A percentile compares a stretch with the other conserved stretches of the same genome.
Evolutionary conservation across 2,113 vertebrate genomes (phyloP).

Genomic region (Xiphias gladius): DNA sequence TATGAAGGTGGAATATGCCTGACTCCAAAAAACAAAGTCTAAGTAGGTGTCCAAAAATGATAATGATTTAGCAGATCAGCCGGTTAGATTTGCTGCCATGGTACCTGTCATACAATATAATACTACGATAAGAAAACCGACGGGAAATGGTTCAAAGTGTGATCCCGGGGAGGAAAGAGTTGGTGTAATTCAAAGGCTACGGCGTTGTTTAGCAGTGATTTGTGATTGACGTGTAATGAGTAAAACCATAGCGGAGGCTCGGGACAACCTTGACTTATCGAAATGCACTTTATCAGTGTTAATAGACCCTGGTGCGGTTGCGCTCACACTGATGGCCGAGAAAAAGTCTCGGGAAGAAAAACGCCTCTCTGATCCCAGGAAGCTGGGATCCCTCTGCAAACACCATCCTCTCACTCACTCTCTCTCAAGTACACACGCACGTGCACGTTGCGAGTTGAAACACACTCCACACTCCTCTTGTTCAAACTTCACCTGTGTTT

Average conservation of each 20-base stretch:
- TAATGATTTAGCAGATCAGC: slow-evolving; percentile 38
- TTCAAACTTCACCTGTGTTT: background rate
- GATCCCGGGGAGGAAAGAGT: background rate
- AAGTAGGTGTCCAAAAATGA: slow-evolving; percentile 33
- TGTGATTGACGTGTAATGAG: background rate
- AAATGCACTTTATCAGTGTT: background rate
- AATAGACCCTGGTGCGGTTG: background rate
- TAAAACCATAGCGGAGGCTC: background rate
- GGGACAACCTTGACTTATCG: background rate
- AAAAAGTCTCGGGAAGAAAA: slow-evolving; percentile 20
- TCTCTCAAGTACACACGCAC: background rate
- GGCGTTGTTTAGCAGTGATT: background rate
- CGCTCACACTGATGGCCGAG: background rate
- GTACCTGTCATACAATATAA: background rate
- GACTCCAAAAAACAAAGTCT: background rate
- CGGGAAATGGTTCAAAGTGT: no score
- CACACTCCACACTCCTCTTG: background rate
- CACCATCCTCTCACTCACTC: background rate
- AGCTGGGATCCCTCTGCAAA: slow-evolving; percentile 16
- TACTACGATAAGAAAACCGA: background rate
- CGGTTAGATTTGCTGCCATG: background rate
- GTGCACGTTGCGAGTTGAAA: background rate
- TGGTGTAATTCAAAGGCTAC: background rate
- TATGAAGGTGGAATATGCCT: slow-evolving; percentile 1
- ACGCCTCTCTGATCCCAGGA: background rate